Base-by-base conservation (phyloP, 2,797 vertebrate genomes). In the Aviceda cuculoides region DNA sequence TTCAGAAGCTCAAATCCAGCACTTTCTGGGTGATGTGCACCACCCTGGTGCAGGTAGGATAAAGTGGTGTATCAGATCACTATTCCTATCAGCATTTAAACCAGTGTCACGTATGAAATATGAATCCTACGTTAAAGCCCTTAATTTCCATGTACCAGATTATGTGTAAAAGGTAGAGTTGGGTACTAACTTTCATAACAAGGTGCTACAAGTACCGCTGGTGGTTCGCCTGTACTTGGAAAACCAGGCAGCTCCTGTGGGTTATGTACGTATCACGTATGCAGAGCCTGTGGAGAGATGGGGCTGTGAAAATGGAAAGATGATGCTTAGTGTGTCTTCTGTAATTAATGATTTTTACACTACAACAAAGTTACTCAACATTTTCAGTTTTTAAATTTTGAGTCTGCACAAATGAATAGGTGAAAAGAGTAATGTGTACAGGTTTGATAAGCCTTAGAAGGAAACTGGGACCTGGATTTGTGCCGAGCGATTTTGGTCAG, bases 191-290 rank as follows among this genome's bases (percentile, higher is more conserved):
- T 68, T 74, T 40, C 22, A 6, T n/a, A 56, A 55, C 1, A 29
- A 75, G 24, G 11, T 31, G n/a, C 49, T 77, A 16, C 2, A 63
- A 71, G 31, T 40, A 42, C 35, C 5, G 4, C 31, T 70, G n/a
- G 10, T 68, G 33, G 6, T 40, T 95, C 72, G 19, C 2, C 31
- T 47, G 31, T 44, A 11, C n/a, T 66, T 74, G 46, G 44, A 37
- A 68, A 59, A 61, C 6, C 17, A 37, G 15, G 19, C 21, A 19
- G 66, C 15, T 83, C 33, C 33, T 15, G 5, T 37, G 21, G 10
- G 14, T 50, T 82, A 8, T 33, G 6, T 33, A 6, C 0, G 1
- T 40, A 24, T 49, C 7, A 3, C 4, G 22, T 4, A 3, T 24
- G 29, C 40, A 73, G n/a, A 86, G 21, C n/a, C 40, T 1, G 1